Percentiles rank a stretch among this genome's conserved stretches.
Conservation (phyloP, 1,140 invertebrate genomes). For the Gonatopus flavifemur region DNA sequence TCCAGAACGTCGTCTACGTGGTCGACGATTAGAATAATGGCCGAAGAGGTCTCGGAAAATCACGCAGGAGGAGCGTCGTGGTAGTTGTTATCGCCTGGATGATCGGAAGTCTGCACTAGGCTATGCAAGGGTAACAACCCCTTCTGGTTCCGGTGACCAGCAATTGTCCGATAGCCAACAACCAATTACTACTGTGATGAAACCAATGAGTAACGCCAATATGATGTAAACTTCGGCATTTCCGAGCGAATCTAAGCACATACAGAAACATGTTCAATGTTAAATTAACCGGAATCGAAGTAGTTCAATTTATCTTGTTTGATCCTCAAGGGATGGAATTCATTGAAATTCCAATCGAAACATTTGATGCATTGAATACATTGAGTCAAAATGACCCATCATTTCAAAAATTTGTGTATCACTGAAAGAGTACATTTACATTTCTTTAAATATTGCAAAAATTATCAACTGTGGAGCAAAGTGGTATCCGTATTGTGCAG, state of each 20-base stretch:
- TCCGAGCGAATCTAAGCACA: constrained; percentile 55
- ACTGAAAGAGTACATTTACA: too few relatives aligned
- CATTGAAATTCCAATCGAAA: too few relatives aligned
- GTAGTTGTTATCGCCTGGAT: constrained; percentile 40
- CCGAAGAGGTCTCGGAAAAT: constrained; percentile 21
- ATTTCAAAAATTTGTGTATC: too few relatives aligned
- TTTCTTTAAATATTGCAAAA: too few relatives aligned
- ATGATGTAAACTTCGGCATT: constrained; percentile 75
- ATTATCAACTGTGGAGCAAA: too few relatives aligned
- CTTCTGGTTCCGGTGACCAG: constrained; percentile 73
- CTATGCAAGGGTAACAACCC: constrained; percentile 67
- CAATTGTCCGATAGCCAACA: constrained; percentile 76
- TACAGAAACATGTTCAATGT: too few relatives aligned
- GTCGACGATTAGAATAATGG: constrained; percentile 13
- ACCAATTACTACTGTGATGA: constrained; percentile 70
- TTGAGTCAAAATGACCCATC: too few relatives aligned
- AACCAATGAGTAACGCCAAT: constrained; percentile 68
- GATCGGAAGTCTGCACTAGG: constrained; percentile 47
- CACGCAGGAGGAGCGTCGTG: constrained; percentile 25
- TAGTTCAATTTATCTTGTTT: too few relatives aligned
- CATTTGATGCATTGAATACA: too few relatives aligned
- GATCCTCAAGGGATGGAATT: too few relatives aligned
- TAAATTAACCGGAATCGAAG: too few relatives aligned
- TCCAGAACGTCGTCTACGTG: not conserved
- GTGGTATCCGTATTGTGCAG: too few relatives aligned